Evolutionary conservation across 2,797 vertebrate genomes (phyloP).

Genomic region (Acanthornis magna): DNA sequence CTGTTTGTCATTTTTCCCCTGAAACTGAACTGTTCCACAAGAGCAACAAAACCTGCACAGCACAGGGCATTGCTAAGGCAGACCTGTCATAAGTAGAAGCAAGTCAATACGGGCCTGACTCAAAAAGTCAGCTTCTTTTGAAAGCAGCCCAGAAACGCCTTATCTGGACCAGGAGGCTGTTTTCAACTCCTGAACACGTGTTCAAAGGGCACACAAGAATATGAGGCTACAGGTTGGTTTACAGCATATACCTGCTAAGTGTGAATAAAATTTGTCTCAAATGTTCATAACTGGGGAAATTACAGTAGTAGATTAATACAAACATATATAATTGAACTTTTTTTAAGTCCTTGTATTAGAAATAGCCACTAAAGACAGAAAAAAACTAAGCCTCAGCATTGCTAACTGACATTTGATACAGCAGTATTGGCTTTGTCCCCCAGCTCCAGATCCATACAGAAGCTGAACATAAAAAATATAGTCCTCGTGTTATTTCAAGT

Average conservation of each 20-base stretch:
- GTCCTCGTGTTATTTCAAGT: not conserved
- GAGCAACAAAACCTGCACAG: not conserved
- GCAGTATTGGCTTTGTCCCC: not conserved
- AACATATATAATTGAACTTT: not conserved
- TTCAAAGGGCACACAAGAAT: not conserved
- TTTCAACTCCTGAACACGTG: not conserved
- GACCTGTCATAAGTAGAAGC: not conserved
- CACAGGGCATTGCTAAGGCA: not conserved
- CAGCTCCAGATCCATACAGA: not conserved
- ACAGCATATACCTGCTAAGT: not conserved
- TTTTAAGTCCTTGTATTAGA: not conserved
- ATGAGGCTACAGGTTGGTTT: not conserved
- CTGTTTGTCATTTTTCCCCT: not conserved
- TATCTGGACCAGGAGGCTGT: not conserved
- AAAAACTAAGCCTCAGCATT: not conserved
- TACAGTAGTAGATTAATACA: not conserved
- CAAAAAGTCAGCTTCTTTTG: not conserved
- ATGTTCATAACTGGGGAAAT: not conserved
- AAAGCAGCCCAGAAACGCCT: not conserved
- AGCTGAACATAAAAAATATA: not conserved
- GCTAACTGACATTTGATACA: not conserved
- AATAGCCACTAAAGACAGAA: not conserved
- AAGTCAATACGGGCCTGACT: not conserved
- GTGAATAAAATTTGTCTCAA: not conserved
- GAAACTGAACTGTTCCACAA: not conserved